Conservation (phyloP, 2,888 invertebrate species). For the Galerucella pusilla region DNA sequence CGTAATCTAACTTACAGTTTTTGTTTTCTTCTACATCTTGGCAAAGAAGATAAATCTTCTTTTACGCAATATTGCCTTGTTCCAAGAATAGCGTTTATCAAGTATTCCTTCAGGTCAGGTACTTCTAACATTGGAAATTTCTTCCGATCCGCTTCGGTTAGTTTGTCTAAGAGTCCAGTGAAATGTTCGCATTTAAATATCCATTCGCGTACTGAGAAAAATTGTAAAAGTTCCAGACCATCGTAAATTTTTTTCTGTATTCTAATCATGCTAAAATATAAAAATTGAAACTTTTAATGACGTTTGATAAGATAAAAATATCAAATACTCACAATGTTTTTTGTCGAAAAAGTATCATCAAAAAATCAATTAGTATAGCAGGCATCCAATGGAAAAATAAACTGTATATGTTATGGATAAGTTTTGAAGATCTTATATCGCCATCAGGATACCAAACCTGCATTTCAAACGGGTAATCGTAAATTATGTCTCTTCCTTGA, state of each 20-base stretch:
- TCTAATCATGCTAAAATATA: constrained; percentile 77
- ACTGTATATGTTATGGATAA: constrained; percentile 77
- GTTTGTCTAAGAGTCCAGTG: constrained; percentile 67
- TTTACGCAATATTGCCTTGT: constrained; percentile 88
- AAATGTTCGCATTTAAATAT: constrained; percentile 80
- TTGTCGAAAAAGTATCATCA: constrained; percentile 80
- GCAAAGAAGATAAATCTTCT: constrained; percentile 81
- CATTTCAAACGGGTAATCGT: constrained; percentile 85
- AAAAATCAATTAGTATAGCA: constrained; percentile 83
- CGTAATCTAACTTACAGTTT: constrained; percentile 73
- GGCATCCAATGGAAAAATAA: constrained; percentile 84
- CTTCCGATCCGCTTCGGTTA: constrained; percentile 70
- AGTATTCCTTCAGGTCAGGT: constrained; percentile 70
- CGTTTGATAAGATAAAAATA: background rate
- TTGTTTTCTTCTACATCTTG: constrained; percentile 79
- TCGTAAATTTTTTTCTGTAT: constrained; percentile 80
- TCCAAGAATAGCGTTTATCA: constrained; percentile 82
- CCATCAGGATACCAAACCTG: constrained; percentile 90
- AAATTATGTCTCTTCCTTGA: constrained; percentile 75
- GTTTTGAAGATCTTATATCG: constrained; percentile 76
- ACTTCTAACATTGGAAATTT: constrained; percentile 65
- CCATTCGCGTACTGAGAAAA: constrained; percentile 93
- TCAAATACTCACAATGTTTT: constrained; percentile 79
- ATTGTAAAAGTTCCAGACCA: constrained; percentile 84
- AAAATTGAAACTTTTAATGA: constrained; percentile 20